phyloP scores from a whole-genome alignment of 2,113 vertebrate species.

The Clinocottus analis region DNA sequence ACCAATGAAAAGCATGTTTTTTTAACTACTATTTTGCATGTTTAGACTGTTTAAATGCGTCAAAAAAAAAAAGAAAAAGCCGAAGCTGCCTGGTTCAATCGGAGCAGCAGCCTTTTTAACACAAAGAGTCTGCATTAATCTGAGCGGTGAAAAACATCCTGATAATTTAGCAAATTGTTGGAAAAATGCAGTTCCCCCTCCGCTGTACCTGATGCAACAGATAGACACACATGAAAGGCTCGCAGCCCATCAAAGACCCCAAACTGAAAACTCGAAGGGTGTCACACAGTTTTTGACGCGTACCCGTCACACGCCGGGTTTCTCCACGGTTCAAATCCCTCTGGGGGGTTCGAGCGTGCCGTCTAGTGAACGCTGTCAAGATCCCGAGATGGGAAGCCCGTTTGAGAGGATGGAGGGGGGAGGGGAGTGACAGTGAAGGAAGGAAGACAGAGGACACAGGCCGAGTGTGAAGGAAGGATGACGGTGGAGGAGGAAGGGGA shows the following conservation, averaged over 20 bases:
- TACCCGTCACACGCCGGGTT: constrained; percentile 55
- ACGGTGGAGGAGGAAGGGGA: not conserved
- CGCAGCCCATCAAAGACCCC: constrained; percentile 44
- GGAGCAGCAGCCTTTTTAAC: no score
- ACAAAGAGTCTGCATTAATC: not conserved
- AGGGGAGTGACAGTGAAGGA: constrained; percentile 18
- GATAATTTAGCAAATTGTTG: not conserved
- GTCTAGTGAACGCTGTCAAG: constrained; percentile 62
- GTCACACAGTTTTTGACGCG: constrained; percentile 54
- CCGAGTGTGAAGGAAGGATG: constrained; percentile 16
- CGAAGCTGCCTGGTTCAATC: not conserved
- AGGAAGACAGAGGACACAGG: constrained; percentile 8
- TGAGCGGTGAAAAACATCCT: not conserved
- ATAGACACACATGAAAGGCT: constrained; percentile 39
- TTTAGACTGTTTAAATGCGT: not conserved
- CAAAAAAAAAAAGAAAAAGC: not conserved
- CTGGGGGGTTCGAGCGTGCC: constrained; percentile 23
- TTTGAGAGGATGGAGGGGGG: constrained; percentile 29
- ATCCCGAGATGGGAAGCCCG: constrained; percentile 39
- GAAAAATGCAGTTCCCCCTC: not conserved
- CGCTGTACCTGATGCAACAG: constrained; percentile 50
- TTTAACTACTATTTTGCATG: no score
- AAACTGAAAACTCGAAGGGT: constrained; percentile 49
- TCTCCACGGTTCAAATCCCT: constrained; percentile 66
- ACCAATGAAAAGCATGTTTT: not conserved